phyloP scores from a whole-genome alignment of 2,888 invertebrate genomes.

The Drosophila mimetica region DNA sequence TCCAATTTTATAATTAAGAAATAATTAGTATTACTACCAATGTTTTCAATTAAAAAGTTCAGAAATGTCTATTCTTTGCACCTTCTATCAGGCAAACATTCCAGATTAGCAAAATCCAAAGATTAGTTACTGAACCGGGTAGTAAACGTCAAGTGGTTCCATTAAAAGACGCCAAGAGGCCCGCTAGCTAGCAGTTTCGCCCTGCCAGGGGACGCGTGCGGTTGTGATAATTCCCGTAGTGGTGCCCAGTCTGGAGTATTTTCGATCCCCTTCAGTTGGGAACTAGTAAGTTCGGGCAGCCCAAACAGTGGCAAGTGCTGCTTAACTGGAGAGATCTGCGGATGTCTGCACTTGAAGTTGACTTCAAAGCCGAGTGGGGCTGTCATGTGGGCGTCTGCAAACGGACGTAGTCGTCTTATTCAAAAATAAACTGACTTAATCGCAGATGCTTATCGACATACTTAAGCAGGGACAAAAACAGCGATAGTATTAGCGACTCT shows the following conservation, averaged over 20 bases:
- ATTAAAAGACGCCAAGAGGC: slow-evolving; percentile 21
- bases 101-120: slow-evolving; percentile 33
- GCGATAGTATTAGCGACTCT: slow-evolving; percentile 27
- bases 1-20: no score
- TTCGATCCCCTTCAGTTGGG: not conserved
- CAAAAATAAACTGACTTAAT: slow-evolving; percentile 16
- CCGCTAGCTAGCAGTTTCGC: slow-evolving; percentile 26
- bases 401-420: slow-evolving; percentile 15
- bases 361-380: slow-evolving; percentile 2
- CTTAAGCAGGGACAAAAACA: slow-evolving; percentile 24
- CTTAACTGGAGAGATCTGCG: slow-evolving; percentile 10
- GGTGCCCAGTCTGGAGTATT: not conserved
- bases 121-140: slow-evolving; percentile 22
- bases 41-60: no score
- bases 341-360: slow-evolving; percentile 31
- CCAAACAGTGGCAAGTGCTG: slow-evolving; percentile 19
- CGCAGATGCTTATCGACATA: slow-evolving; percentile 32
- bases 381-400: slow-evolving; percentile 14
- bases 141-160: slow-evolving; percentile 19
- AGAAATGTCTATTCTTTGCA: not conserved
- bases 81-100: not conserved
- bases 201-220: slow-evolving; percentile 30
- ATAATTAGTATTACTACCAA: no score
- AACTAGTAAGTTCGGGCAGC: slow-evolving; percentile 23
- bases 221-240: slow-evolving; percentile 19